Percentiles rank a stretch among this genome's conserved stretches.
These are phyloP conservation scores for Ellobius talpinus DNA, from an alignment of 2,113 vertebrate species.

Conservation along the genomic window DNA sequence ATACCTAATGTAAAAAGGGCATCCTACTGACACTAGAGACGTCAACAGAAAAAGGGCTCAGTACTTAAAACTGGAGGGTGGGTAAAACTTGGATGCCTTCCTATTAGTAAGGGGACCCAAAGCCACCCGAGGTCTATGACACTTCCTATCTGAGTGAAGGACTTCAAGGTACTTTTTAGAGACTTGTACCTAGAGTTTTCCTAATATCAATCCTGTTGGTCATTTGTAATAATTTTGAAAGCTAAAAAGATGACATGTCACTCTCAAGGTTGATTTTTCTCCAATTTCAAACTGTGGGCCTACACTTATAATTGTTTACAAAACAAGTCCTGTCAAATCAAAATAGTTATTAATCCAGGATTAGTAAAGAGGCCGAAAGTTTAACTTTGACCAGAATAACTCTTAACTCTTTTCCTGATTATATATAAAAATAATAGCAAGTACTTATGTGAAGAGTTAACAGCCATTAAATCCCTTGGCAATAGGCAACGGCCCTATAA, in stretches of 20 bases:
- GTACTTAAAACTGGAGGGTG: background rate
- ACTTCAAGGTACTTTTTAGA: background rate
- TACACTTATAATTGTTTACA: background rate
- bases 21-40: background rate
- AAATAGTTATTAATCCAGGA: constrained; percentile 5
- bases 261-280: background rate
- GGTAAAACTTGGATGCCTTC: background rate
- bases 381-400: constrained; percentile 1
- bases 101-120: background rate
- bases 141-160: background rate
- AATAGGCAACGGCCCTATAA: background rate
- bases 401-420: background rate
- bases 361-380: background rate
- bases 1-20: constrained; percentile 27
- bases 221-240: constrained; percentile 8
- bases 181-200: background rate
- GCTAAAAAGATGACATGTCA: background rate
- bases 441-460: background rate
- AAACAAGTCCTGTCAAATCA: background rate
- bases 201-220: background rate
- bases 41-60: background rate
- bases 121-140: background rate
- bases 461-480: background rate
- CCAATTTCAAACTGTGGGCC: background rate
- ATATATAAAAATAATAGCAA: background rate